Base-by-base conservation (phyloP, 2,797 vertebrate genomes). In the Crenichthys baileyi region DNA sequence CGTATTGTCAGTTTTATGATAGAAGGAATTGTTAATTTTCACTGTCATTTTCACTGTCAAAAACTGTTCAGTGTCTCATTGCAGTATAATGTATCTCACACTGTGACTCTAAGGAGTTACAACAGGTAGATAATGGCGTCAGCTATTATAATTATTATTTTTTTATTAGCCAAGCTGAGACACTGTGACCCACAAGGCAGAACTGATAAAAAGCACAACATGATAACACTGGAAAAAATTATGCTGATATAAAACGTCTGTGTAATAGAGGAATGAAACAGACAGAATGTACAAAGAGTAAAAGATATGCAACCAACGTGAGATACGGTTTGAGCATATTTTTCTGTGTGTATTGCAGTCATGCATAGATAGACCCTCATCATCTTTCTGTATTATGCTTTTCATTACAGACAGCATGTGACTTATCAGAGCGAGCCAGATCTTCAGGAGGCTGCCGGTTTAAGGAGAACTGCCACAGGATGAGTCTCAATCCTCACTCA, bases 391-490 rank as follows among this genome's bases (percentile, higher is more conserved):
- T 73, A 83, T 91, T 89, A 76, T 80, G 85, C 90, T 71, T 89
- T 85, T 87, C 88, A 61, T 85, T 80, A 76, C 85, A 91, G 86
- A 84, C 90, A 84, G 84, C 84, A 83, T 87, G 77, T 15, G 83
- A 92, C 83, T 95, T 95, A 94, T 92, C 92, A 85, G 83, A 87
- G 76, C 0, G 53, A 79, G 83, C 82, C 90, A 88, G 89, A 83
- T 89, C 91, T 93, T 89, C 81, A 83, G 82, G 81, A 51, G 72
- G 77, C 85, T 93, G 86, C 87, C 91, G 88, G 91, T 92, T 91
- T 87, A 83, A 83, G 68, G 79, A 85, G 85, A 85, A 83, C 80
- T 77, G 85, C 86, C 76, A 83, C 39, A 75, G 86, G 88, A 90
- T 90, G 80, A 88, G 81, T 89, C 87, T 92, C 88, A 83, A 89